Evolutionary conservation across 2,797 vertebrate genomes (phyloP), one percentile per base, ranked within the genome.

Genomic region (Tympanoctomys barrerae): DNA sequence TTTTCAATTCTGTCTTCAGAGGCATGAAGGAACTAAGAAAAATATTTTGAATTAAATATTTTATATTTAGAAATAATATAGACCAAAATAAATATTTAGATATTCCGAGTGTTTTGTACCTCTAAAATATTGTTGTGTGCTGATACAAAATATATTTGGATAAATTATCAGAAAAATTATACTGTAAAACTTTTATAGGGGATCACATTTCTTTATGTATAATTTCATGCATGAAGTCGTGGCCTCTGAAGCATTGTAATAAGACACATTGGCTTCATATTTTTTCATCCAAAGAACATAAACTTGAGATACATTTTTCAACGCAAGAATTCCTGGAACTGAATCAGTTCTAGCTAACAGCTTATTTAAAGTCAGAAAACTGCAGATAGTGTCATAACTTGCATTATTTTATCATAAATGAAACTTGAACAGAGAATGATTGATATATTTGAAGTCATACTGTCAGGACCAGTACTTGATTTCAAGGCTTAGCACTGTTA

Each of bases 11-110:
- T 64, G 5, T 86, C 46, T 91, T 90, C 59, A 64, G 62, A 96
- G 86, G 22, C 64, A 52, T 24, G 33, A 26, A 89, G 3, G 24
- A 92, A 68, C 14, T n/a, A 21, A 39, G 46, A 9, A 3, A 12
- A 26, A 90, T 85, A 93, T 89, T 92, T 92, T 90, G 61, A 92
- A 95, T 73, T 49, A 97, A 95, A 92, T 89, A 64, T 77, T 97
- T 92, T 92, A 89, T 85, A 18, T 46, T 80, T 59, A 92, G 33
- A 96, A 57, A 57, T 57, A 19, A 57, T 57, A 57, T 57, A 57
- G 14, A 57, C 54, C 16, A 14, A 92, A 95, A 78, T 49, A 96
- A 95, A 94, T 91, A 64, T 77, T 97, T 92, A 89, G 92, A 89
- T 85, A 18, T 54, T 80, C 64, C 89, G 28, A 96, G 92, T 83